Base-by-base conservation (phyloP, 2,113 vertebrate genomes). In the Rhombomys opimus region DNA sequence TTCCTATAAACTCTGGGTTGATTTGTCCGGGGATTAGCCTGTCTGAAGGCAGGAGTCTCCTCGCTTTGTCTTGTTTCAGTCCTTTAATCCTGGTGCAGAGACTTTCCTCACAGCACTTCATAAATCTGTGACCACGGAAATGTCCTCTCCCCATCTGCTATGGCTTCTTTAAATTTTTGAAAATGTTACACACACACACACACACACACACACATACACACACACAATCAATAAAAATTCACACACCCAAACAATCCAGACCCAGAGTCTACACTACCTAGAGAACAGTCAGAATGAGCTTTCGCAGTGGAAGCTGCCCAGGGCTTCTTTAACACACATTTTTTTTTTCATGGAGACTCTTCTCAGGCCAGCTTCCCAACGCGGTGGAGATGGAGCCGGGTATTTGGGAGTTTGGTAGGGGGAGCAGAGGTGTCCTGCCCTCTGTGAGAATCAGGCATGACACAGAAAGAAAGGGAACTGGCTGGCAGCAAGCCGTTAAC, bases 1-100 rank as follows among this genome's bases (percentile, higher is more conserved):
- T 54, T 78, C 54, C 50, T 73, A 32, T 38, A 67, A 90, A 78
- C 63, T 20, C 73, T 65, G 87, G 3, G 65, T 35, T 90, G 88
- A 96, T 94, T 92, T 95, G 90, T 95, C 89, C 41, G 22, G 59
- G 92, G 94, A 96, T 96, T 72, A 96, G 61, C 30, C 91, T 92
- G 94, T 89, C 96, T 93, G 38, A 41, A 63, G 72, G 86, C 46
- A 41, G 30, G 32, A 92, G 65, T 70, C 96, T 68, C 76, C 30
- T 7, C 72, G 35, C 73, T 95, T 90, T 35, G 54, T 93, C 82
- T 96, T 85, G 92, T 35, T 46, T 46, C 35, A 84, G 81, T 11
- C 72, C 72, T 93, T 85, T 95, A 91, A 95, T 90, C 88, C 76
- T 50, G 86, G 32, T 7, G 73, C 54, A 82, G 67, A 70, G 57